These are phyloP conservation scores for Bombylius discolor DNA, from an alignment of 2,888 invertebrate genomes.

Conservation along the genomic window DNA sequence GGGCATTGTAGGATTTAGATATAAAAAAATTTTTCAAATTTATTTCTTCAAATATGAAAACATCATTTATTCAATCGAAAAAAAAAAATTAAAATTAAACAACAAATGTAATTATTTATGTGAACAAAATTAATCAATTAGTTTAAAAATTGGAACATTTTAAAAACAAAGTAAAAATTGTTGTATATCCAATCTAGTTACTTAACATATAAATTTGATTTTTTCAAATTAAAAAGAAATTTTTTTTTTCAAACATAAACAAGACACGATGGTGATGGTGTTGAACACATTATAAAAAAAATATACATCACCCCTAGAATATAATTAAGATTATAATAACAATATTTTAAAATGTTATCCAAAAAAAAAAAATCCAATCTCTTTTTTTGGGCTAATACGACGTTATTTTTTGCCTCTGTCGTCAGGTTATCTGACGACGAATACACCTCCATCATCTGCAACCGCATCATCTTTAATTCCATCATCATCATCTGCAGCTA, in stretches of 20 bases:
- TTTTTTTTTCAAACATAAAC: constrained; percentile 8
- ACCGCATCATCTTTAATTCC: constrained; percentile 18
- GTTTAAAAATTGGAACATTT: too few species aligned
- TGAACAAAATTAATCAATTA: too few species aligned
- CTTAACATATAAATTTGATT: too few species aligned
- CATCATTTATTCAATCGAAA: too few species aligned
- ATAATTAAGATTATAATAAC: constrained; percentile 16
- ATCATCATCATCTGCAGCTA: constrained; percentile 26
- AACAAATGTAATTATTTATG: too few species aligned
- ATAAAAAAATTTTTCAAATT: background rate
- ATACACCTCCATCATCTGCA: constrained; percentile 25
- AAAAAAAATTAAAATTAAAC: too few species aligned
- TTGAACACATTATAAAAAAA: constrained; percentile 21
- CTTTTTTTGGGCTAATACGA: constrained; percentile 38
- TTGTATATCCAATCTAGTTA: too few species aligned
- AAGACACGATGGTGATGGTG: constrained; percentile 30
- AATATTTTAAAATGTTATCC: constrained; percentile 17
- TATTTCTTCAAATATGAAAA: too few species aligned
- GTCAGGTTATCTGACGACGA: constrained; percentile 40
- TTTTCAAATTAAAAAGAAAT: too few species aligned
- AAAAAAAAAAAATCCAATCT: constrained; percentile 20
- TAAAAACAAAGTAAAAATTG: too few species aligned
- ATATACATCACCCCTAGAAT: constrained; percentile 15
- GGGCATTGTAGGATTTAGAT: background rate
- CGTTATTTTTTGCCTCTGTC: constrained; percentile 38